Conservation (phyloP, 2,888 invertebrate genomes). For the Apamea crenata region DNA sequence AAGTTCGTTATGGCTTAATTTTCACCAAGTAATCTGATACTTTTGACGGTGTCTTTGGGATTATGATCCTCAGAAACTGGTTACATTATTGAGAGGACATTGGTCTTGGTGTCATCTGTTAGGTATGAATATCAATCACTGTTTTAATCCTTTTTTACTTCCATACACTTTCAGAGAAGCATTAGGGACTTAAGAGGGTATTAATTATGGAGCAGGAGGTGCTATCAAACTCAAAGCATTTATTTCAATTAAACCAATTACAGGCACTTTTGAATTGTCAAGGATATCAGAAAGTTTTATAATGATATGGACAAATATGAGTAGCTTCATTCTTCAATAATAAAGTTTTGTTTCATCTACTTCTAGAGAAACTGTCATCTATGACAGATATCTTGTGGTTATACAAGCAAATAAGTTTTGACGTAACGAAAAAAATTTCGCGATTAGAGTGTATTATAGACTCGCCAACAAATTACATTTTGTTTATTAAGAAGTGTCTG, state of each 20-base stretch:
- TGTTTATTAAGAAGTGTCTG: conserved; percentile 39
- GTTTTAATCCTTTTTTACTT: neutral
- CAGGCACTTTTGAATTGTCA: too few species aligned
- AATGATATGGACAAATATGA: neutral
- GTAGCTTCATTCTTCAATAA: neutral
- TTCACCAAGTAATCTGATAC: conserved; percentile 58
- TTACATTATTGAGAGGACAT: conserved; percentile 58
- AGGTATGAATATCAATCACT: conserved; percentile 33
- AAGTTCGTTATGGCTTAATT: conserved; percentile 44
- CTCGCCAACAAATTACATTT: conserved; percentile 23
- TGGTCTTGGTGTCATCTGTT: conserved; percentile 51
- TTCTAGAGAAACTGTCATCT: neutral
- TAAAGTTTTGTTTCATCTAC: neutral
- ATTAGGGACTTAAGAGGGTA: neutral
- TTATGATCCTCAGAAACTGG: conserved; percentile 60
- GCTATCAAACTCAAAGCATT: neutral
- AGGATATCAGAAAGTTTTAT: neutral
- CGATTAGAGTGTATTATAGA: conserved; percentile 31
- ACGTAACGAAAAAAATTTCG: conserved; percentile 23
- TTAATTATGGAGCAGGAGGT: neutral
- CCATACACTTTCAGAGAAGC: neutral
- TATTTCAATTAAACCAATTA: too few species aligned
- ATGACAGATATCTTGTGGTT: neutral
- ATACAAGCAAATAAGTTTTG: neutral
- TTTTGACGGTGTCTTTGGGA: conserved; percentile 60